Conservation (phyloP, 2,888 invertebrate species). For the Leptopilina syphax region DNA sequence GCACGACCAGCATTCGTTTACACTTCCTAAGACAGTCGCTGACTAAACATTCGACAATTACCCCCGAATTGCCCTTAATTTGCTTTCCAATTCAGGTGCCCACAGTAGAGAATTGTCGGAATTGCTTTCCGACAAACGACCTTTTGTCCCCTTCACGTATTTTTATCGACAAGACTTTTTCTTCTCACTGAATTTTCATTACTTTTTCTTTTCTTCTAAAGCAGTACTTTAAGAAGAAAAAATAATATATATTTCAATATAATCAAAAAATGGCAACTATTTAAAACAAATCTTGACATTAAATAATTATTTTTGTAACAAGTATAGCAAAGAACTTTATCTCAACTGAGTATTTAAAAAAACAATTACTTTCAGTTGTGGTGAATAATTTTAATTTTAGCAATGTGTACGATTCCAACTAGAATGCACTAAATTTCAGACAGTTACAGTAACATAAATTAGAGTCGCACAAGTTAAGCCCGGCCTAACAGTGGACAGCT, state of each 20-base stretch:
- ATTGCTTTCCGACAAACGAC: slow-evolving; percentile 39
- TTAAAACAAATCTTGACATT: no score
- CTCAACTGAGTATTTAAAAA: no score
- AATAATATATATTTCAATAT: no score
- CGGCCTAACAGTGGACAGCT: background rate
- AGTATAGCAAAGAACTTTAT: no score
- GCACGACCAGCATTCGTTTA: slow-evolving; percentile 29
- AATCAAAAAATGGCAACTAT: no score
- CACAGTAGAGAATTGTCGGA: slow-evolving; percentile 21
- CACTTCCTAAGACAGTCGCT: slow-evolving; percentile 36
- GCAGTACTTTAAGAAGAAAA: no score
- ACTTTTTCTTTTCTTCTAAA: no score
- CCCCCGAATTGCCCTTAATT: slow-evolving; percentile 51
- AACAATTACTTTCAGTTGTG: no score
- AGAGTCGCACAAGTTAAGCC: background rate
- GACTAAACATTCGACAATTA: slow-evolving; percentile 48
- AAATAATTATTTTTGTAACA: no score
- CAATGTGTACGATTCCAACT: no score
- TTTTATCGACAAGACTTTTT: slow-evolving; percentile 19
- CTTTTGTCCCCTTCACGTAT: background rate
- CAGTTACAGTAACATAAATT: background rate
- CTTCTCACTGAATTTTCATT: background rate
- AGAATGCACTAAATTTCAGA: no score
- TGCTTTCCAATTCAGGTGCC: slow-evolving; percentile 49
- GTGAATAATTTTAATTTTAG: no score